A percentile compares a stretch with the other conserved stretches of the same genome.
Conservation (phyloP, 2,888 invertebrate species). For the Spodoptera exigua region DNA sequence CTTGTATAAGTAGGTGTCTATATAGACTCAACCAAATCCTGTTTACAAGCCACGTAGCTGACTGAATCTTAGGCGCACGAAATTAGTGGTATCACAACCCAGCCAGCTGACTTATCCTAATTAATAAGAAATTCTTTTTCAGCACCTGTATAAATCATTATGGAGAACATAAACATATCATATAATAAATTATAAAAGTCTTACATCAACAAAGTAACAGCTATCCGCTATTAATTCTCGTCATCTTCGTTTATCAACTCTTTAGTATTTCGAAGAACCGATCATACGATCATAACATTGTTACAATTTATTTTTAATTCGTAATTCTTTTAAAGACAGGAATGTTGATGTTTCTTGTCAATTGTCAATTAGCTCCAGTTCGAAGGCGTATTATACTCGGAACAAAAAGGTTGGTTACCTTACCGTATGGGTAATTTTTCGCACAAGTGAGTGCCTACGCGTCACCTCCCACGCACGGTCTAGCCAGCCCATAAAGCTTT, state of each 20-base stretch:
- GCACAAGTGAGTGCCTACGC: conserved; percentile 54
- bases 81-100: no score
- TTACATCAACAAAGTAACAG: conserved; percentile 2
- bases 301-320: conserved; percentile 35
- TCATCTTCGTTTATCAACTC: conserved; percentile 7
- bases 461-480: conserved; percentile 42
- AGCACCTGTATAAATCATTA: not conserved
- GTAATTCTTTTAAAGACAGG: conserved; percentile 39
- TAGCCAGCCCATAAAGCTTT: conserved; percentile 48
- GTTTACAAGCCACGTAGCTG: no score
- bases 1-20: not conserved
- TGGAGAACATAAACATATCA: not conserved
- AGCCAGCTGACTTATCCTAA: not conserved
- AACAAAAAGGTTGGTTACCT: conserved; percentile 45
- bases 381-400: conserved; percentile 40
- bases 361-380: conserved; percentile 44
- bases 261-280: conserved; percentile 32
- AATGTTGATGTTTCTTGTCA: conserved; percentile 55
- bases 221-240: conserved; percentile 17
- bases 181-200: not conserved
- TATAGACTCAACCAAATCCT: not conserved
- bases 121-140: not conserved
- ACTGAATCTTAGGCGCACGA: no score
- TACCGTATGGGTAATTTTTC: conserved; percentile 55
- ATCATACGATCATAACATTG: conserved; percentile 15